Conservation (phyloP, 2,888 invertebrate genomes). For the Junonia oenone region DNA sequence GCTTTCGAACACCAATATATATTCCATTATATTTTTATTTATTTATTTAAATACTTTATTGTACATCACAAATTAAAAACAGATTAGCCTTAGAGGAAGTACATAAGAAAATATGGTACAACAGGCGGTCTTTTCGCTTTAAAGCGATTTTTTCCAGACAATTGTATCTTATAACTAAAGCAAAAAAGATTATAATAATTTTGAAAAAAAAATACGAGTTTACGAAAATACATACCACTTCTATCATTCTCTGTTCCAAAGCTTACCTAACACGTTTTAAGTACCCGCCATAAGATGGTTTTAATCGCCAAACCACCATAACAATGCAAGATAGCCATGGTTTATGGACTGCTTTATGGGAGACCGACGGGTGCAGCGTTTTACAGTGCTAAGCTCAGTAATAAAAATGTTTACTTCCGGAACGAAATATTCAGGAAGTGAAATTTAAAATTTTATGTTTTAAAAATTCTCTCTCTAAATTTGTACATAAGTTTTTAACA, state of each 20-base stretch:
- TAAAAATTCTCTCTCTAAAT: not conserved
- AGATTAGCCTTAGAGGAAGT: too few species aligned
- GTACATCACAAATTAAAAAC: too few species aligned
- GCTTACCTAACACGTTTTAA: not conserved
- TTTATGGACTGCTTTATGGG: not conserved
- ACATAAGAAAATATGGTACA: too few species aligned
- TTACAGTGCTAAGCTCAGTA: not conserved
- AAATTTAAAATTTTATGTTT: not conserved
- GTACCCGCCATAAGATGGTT: not conserved
- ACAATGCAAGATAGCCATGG: constrained; percentile 6
- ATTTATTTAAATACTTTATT: too few species aligned
- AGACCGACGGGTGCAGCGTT: not conserved
- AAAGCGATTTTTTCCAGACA: too few species aligned
- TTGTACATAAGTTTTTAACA: not conserved
- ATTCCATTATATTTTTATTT: too few species aligned
- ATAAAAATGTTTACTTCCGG: not conserved
- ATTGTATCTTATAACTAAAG: too few species aligned
- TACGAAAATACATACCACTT: too few species aligned
- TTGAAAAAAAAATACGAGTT: too few species aligned
- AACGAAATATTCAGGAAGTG: not conserved
- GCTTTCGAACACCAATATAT: too few species aligned
- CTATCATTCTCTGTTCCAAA: not conserved
- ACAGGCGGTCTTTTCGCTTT: too few species aligned
- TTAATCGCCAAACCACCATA: constrained; percentile 9
- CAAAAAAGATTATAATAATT: too few species aligned